Conservation (phyloP, 2,797 vertebrate species). For the Mus caroli region DNA sequence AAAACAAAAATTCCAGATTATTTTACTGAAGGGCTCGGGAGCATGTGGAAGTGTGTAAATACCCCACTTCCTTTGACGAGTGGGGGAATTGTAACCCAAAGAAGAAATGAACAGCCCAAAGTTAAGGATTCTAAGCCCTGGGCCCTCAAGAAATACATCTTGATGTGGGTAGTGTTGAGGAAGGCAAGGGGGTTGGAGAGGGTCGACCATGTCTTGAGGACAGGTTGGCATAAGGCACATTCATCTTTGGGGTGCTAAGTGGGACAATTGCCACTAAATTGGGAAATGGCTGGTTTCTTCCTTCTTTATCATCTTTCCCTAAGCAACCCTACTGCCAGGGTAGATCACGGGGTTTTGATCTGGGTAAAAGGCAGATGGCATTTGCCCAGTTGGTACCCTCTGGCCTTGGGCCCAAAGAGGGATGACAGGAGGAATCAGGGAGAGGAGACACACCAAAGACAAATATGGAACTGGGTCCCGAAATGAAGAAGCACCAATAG, state of each 20-base stretch:
- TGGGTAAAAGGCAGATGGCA: neutral
- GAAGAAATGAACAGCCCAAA: slow-evolving; percentile 58
- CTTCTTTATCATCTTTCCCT: slow-evolving; percentile 43
- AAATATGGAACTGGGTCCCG: slow-evolving; percentile 83
- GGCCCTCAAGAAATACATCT: neutral
- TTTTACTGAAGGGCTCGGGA: slow-evolving; percentile 44
- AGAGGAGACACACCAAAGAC: slow-evolving; percentile 72
- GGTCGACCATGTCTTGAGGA: slow-evolving; percentile 48
- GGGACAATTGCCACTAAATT: slow-evolving; percentile 41
- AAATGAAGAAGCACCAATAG: slow-evolving; percentile 85
- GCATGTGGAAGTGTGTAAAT: slow-evolving; percentile 13
- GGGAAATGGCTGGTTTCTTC: slow-evolving; percentile 65
- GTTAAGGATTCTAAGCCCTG: slow-evolving; percentile 39
- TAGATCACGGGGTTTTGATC: neutral
- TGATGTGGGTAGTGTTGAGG: neutral
- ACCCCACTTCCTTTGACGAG: neutral
- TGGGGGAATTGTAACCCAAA: slow-evolving; percentile 40
- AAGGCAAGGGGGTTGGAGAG: neutral
- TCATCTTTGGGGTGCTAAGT: slow-evolving; percentile 56
- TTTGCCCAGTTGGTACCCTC: slow-evolving; percentile 23
- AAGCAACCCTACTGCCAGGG: neutral
- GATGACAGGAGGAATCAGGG: slow-evolving; percentile 39
- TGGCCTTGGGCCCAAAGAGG: slow-evolving; percentile 56
- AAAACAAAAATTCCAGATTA: neutral
- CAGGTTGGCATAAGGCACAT: slow-evolving; percentile 31